phyloP scores from a whole-genome alignment of 2,113 vertebrate genomes.

The Ivindomyrus marchei region DNA sequence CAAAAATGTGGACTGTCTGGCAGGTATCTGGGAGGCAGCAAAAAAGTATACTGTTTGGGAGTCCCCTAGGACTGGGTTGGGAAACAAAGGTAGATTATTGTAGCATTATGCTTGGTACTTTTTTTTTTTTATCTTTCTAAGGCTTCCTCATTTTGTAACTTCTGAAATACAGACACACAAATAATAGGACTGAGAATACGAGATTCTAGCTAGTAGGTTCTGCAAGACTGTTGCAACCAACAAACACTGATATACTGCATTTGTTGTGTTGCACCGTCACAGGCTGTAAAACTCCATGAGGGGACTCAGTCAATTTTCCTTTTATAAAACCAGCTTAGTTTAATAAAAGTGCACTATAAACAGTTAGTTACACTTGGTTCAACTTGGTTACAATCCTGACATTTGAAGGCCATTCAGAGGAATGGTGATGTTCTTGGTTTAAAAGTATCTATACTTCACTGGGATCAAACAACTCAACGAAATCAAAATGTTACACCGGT shows the following conservation, averaged over 20 bases:
- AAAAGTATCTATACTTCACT: not conserved
- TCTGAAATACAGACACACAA: not conserved
- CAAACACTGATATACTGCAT: not conserved
- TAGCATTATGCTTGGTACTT: not conserved
- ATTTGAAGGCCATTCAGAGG: not conserved
- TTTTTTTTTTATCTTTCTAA: not conserved
- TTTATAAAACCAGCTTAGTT: not conserved
- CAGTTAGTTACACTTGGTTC: not conserved
- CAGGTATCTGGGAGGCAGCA: too few relatives aligned
- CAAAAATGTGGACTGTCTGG: too few relatives aligned
- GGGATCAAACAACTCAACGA: not conserved
- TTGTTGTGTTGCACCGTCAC: not conserved
- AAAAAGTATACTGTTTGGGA: too few relatives aligned
- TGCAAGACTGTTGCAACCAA: not conserved
- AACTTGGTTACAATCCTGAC: not conserved
- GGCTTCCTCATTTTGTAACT: not conserved
- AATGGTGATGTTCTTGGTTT: not conserved
- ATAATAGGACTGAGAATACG: not conserved
- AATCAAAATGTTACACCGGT: slow-evolving; percentile 2
- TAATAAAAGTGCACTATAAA: not conserved
- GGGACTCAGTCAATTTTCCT: not conserved
- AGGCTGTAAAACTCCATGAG: not conserved
- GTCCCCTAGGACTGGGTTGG: not conserved
- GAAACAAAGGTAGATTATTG: not conserved
- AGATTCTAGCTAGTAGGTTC: not conserved